Evolutionary conservation across 1,140 invertebrate genomes (phyloP).

Genomic region (Streblospio benedicti): DNA sequence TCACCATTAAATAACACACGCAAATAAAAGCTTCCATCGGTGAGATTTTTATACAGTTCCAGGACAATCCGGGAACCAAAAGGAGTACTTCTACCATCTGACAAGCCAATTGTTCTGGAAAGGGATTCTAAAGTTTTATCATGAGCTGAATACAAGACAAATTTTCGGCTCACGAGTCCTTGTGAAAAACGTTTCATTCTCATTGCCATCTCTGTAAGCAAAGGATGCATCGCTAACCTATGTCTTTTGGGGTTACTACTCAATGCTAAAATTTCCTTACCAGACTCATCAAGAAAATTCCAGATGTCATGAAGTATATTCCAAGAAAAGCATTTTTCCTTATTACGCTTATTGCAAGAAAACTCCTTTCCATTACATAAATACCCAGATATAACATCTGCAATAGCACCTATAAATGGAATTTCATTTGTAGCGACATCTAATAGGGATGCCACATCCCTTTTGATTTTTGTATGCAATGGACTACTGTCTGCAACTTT

Average conservation of each 20-base stretch:
- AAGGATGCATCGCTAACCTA: slow-evolving; percentile 40
- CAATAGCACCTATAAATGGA: neutral
- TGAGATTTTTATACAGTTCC: slow-evolving; percentile 53
- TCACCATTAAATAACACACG: slow-evolving; percentile 75
- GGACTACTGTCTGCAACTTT: neutral
- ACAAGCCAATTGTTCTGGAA: slow-evolving; percentile 64
- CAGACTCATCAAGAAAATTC: slow-evolving; percentile 33
- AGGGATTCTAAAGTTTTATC: slow-evolving; percentile 79
- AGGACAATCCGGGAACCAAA: slow-evolving; percentile 78
- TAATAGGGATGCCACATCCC: neutral
- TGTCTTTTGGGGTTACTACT: slow-evolving; percentile 18
- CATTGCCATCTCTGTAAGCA: slow-evolving; percentile 47
- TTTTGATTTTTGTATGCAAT: neutral
- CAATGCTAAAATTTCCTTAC: neutral
- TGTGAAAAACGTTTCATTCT: slow-evolving; percentile 65
- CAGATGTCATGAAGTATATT: slow-evolving; percentile 27
- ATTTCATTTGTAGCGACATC: neutral
- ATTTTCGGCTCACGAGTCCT: slow-evolving; percentile 60
- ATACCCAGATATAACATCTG: slow-evolving; percentile 71
- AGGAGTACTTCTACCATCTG: slow-evolving; percentile 54
- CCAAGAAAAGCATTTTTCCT: slow-evolving; percentile 22
- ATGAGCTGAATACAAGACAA: slow-evolving; percentile 82
- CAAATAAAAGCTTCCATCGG: slow-evolving; percentile 58
- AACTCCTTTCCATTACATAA: slow-evolving; percentile 70
- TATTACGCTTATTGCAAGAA: slow-evolving; percentile 54